Evolutionary conservation across 2,888 invertebrate species (phyloP).

Genomic region (Melieria crassipennis): DNA sequence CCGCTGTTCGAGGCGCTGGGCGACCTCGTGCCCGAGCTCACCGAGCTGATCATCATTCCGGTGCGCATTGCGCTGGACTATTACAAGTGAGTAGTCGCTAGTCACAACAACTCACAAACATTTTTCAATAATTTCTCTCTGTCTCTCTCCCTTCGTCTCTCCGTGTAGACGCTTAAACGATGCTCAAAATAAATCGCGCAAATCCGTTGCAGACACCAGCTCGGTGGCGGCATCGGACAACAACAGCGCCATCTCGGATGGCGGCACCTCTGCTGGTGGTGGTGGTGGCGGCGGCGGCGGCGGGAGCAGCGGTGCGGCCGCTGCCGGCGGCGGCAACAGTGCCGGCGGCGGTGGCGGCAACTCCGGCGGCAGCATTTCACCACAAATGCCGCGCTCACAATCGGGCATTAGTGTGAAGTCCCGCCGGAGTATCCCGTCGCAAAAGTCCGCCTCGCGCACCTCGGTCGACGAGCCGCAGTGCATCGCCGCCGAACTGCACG

Average conservation of each 20-base stretch:
- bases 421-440: slow-evolving; percentile 68
- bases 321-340: slow-evolving; percentile 37
- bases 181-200: slow-evolving; percentile 64
- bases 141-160: not conserved
- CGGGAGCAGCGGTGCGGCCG: slow-evolving; percentile 32
- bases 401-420: slow-evolving; percentile 69
- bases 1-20: slow-evolving; percentile 83
- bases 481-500: slow-evolving; percentile 67
- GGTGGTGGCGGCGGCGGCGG: slow-evolving; percentile 38
- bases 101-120: not conserved
- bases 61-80: slow-evolving; percentile 66
- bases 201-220: slow-evolving; percentile 63
- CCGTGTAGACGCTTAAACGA: slow-evolving; percentile 63
- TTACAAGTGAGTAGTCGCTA: slow-evolving; percentile 62
- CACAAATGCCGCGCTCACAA: slow-evolving; percentile 67
- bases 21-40: slow-evolving; percentile 77
- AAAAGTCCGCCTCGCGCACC: slow-evolving; percentile 67
- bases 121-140: not conserved
- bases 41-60: slow-evolving; percentile 68
- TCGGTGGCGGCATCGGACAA: slow-evolving; percentile 59
- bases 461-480: slow-evolving; percentile 68
- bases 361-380: slow-evolving; percentile 60
- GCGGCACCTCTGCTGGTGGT: slow-evolving; percentile 36
- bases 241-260: slow-evolving; percentile 59
- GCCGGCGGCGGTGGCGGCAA: slow-evolving; percentile 39